Conservation (phyloP, 2,888 invertebrate genomes). For the Tyria jacobaeae region DNA sequence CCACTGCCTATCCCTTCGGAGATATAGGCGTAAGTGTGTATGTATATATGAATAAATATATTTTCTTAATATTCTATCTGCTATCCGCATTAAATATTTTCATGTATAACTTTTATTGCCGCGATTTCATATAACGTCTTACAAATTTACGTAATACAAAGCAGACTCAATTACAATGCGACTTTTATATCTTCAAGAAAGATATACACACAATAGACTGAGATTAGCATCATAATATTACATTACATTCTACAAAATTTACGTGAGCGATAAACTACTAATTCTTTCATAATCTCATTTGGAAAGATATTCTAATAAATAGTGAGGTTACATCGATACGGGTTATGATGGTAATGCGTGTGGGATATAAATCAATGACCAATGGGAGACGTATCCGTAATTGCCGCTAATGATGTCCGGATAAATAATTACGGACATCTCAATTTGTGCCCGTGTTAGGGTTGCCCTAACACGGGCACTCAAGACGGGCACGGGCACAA, state of each 20-base stretch:
- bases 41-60: too few relatives aligned
- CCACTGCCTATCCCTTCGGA: too few relatives aligned
- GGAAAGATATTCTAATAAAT: slow-evolving; percentile 24
- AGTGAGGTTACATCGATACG: slow-evolving; percentile 23
- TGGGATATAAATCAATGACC: slow-evolving; percentile 54
- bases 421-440: slow-evolving; percentile 71
- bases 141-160: not conserved
- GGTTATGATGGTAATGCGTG: slow-evolving; percentile 31
- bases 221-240: not conserved
- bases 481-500: too few relatives aligned
- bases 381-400: slow-evolving; percentile 48
- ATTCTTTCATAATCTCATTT: slow-evolving; percentile 23
- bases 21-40: too few relatives aligned
- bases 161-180: not conserved
- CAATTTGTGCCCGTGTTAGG: slow-evolving; percentile 59
- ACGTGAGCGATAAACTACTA: slow-evolving; percentile 4
- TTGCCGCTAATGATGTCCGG: slow-evolving; percentile 59
- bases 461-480: slow-evolving; percentile 28
- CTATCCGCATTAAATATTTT: too few relatives aligned
- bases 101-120: not conserved
- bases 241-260: not conserved
- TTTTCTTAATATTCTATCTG: too few relatives aligned
- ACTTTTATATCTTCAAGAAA: not conserved
- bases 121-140: not conserved
- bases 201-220: not conserved